Conservation (phyloP, 2,888 invertebrate genomes). For the Epinotia brunnichana region DNA sequence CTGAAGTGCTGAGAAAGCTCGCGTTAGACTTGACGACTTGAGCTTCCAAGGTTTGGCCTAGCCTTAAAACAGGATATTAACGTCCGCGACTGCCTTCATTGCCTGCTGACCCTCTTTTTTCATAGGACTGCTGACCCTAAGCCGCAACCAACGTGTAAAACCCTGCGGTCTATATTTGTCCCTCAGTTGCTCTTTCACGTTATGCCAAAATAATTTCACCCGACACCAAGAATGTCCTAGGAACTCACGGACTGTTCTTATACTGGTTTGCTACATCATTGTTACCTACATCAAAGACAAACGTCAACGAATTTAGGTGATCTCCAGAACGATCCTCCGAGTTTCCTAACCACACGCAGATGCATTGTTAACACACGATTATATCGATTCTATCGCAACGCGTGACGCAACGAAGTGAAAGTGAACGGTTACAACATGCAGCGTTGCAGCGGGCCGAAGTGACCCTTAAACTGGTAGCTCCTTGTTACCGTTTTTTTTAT, state of each 20-base stretch:
- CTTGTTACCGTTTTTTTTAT: constrained; percentile 11
- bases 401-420: constrained; percentile 78
- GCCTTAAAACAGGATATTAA: too few relatives aligned
- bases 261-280: background rate
- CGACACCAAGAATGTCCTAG: too few relatives aligned
- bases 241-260: background rate
- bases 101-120: too few relatives aligned
- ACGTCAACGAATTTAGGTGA: background rate
- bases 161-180: too few relatives aligned
- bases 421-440: constrained; percentile 75
- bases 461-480: constrained; percentile 50
- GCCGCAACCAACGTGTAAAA: too few relatives aligned
- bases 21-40: too few relatives aligned
- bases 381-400: constrained; percentile 48
- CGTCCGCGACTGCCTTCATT: too few relatives aligned
- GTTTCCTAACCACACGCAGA: constrained; percentile 38
- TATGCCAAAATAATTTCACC: too few relatives aligned
- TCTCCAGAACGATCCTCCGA: constrained; percentile 24
- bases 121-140: too few relatives aligned
- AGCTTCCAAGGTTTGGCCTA: too few relatives aligned
- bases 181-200: too few relatives aligned
- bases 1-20: too few relatives aligned
- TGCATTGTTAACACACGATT: constrained; percentile 54
- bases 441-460: constrained; percentile 72
- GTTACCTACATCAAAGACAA: background rate